Evolutionary conservation across 1,140 invertebrate species (phyloP).

Genomic region (Andrena cerasifolii): DNA sequence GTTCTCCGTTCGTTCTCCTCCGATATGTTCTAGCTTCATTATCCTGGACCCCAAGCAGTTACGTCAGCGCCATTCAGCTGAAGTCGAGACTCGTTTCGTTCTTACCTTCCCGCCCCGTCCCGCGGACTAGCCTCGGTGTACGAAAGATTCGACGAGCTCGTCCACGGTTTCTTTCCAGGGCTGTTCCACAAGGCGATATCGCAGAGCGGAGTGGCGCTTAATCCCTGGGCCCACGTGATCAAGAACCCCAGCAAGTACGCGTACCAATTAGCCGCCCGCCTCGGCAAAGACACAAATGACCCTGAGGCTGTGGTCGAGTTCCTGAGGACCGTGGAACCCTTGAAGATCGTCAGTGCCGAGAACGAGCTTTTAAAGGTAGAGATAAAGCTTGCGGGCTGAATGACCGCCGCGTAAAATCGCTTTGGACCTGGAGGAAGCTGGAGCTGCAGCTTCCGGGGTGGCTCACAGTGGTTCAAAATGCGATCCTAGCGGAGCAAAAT

Average conservation of each 20-base stretch:
- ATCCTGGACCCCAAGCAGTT: no score
- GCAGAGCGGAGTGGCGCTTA: slow-evolving; percentile 83
- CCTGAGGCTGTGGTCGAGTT: slow-evolving; percentile 76
- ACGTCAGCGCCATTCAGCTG: not conserved
- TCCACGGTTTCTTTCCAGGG: slow-evolving; percentile 70
- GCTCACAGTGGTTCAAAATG: not conserved
- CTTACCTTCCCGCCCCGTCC: not conserved
- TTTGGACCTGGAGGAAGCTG: no score
- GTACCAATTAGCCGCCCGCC: slow-evolving; percentile 75
- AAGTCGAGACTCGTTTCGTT: not conserved
- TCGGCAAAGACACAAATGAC: slow-evolving; percentile 80
- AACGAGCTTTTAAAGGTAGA: not conserved
- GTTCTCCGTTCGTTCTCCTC: no score
- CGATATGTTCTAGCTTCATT: no score
- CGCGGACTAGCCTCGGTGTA: no score
- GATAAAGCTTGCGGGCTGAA: not conserved
- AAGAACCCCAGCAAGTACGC: slow-evolving; percentile 68
- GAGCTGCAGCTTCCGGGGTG: not conserved
- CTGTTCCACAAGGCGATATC: slow-evolving; percentile 84
- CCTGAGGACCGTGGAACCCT: slow-evolving; percentile 75
- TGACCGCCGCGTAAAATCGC: not conserved
- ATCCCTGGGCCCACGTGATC: slow-evolving; percentile 73
- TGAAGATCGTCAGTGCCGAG: slow-evolving; percentile 41
- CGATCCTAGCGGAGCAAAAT: no score
- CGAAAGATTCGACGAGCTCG: not conserved